A percentile compares a stretch with the other conserved stretches of the same genome.
Evolutionary conservation across 2,888 invertebrate genomes (phyloP).

Genomic region (Colletes collaris): DNA sequence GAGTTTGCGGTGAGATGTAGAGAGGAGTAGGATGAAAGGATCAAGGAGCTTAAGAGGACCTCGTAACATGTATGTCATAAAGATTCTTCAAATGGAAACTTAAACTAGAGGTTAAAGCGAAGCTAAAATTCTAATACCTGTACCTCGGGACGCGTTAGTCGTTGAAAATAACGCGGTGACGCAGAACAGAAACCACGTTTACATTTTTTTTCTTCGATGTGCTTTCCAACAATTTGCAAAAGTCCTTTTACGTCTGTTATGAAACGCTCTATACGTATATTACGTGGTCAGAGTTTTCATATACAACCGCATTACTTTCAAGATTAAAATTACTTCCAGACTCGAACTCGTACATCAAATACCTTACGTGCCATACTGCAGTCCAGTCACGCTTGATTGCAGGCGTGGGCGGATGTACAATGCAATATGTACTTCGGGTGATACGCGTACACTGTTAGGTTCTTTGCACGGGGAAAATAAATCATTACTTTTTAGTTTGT

Average conservation of each 20-base stretch:
- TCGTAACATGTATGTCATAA: constrained; percentile 30
- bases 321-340: constrained; percentile 13
- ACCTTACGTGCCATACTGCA: constrained; percentile 8
- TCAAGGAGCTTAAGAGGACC: constrained; percentile 45
- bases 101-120: constrained; percentile 30
- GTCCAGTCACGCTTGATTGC: not conserved
- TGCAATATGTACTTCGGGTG: not conserved
- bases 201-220: too few relatives aligned
- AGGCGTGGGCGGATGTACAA: not conserved
- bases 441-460: constrained; percentile 19
- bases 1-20: constrained; percentile 22
- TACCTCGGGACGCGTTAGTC: not conserved
- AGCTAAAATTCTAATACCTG: not conserved
- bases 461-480: not conserved
- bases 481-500: constrained; percentile 14
- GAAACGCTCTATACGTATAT: not conserved
- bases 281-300: not conserved
- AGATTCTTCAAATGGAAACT: constrained; percentile 32
- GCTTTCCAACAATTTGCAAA: too few relatives aligned
- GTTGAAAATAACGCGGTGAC: not conserved
- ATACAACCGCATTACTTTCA: not conserved
- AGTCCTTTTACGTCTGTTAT: too few relatives aligned
- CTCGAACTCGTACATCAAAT: not conserved
- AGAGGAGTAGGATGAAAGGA: constrained; percentile 25
- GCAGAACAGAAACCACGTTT: too few relatives aligned